Percentiles rank a stretch among this genome's conserved stretches.
These are phyloP conservation scores for Nipponia nippon DNA, from an alignment of 2,113 vertebrate genomes.

Conservation along the genomic window DNA sequence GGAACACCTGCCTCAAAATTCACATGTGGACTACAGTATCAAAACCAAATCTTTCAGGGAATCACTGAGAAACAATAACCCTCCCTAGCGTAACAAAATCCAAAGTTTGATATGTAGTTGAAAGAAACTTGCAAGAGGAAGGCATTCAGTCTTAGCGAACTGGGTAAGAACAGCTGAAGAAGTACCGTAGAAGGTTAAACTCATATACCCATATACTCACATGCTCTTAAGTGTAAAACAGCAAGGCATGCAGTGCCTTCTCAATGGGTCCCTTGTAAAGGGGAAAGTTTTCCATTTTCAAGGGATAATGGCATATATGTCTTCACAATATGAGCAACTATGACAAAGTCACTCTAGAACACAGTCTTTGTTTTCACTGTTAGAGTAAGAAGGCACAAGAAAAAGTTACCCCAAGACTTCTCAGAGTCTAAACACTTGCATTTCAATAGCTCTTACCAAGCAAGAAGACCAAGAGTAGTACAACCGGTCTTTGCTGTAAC, in stretches of 20 bases:
- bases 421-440: not conserved
- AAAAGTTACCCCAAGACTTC: not conserved
- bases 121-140: not conserved
- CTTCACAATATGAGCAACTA: not conserved
- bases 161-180: not conserved
- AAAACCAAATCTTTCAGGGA: not conserved
- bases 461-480: not conserved
- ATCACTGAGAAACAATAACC: not conserved
- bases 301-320: not conserved
- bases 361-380: not conserved
- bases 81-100: not conserved
- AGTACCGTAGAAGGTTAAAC: not conserved
- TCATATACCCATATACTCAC: not conserved
- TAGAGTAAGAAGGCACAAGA: not conserved
- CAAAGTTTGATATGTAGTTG: accelerated
- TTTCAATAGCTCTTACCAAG: not conserved
- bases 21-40: not conserved
- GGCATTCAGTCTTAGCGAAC: not conserved
- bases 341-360: not conserved
- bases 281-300: not conserved
- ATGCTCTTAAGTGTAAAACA: not conserved
- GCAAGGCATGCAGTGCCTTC: not conserved
- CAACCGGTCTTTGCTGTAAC: not conserved
- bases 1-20: not conserved
- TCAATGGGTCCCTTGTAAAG: not conserved